Evolutionary conservation across 2,797 vertebrate genomes (phyloP).

Genomic region (Hyperoplus lanceolatus): DNA sequence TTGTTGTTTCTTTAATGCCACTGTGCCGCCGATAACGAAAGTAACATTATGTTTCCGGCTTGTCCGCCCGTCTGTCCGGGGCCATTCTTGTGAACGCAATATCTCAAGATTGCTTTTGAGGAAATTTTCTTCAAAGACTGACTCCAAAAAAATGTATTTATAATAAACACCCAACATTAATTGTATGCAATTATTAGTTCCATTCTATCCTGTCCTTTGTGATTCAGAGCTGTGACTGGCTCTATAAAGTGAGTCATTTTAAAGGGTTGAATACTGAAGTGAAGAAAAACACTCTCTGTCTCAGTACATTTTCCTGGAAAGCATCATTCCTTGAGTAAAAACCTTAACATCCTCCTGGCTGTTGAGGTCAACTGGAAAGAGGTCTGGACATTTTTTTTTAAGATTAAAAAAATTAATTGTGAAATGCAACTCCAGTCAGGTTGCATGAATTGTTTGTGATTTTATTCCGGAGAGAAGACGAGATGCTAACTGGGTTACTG

Average conservation of each 20-base stretch:
- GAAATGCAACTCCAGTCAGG: neutral
- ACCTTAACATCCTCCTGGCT: neutral
- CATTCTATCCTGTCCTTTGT: neutral
- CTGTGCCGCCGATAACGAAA: too few species aligned
- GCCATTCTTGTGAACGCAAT: too few species aligned
- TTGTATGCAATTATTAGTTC: neutral
- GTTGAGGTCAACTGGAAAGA: neutral
- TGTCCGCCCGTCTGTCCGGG: too few species aligned
- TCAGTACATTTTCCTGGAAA: conserved; percentile 2
- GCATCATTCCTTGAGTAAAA: conserved; percentile 2
- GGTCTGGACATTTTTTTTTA: neutral
- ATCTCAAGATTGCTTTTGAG: too few species aligned
- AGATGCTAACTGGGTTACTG: conserved; percentile 56
- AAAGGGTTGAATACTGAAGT: neutral
- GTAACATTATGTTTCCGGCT: too few species aligned
- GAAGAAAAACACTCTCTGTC: neutral
- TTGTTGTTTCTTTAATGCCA: too few species aligned
- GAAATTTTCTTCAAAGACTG: too few species aligned
- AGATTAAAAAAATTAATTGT: too few species aligned
- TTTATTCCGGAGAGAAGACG: conserved; percentile 3
- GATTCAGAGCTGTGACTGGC: neutral
- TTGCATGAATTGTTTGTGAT: neutral
- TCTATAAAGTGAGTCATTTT: conserved; percentile 8
- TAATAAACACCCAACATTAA: neutral
- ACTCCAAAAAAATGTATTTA: too few species aligned